Conservation (phyloP, 2,797 vertebrate species). For the Poecilia wingei region DNA sequence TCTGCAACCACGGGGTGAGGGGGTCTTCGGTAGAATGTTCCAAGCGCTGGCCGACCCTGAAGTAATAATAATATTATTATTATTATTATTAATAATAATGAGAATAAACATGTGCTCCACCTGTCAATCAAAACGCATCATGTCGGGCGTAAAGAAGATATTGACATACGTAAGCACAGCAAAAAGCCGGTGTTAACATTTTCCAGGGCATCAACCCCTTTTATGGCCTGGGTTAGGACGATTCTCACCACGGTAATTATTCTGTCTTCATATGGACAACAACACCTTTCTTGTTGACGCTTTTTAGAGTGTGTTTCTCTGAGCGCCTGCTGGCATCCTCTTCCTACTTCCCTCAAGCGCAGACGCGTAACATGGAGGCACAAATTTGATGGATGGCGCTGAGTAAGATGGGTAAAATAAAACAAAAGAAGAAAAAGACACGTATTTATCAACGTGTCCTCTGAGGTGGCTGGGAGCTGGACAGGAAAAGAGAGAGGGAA, state of each 20-base stretch:
- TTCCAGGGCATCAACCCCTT: slow-evolving; percentile 28
- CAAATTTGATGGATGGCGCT: slow-evolving; percentile 73
- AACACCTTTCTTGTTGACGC: slow-evolving; percentile 52
- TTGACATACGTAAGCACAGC: slow-evolving; percentile 46
- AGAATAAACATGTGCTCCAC: slow-evolving; percentile 34
- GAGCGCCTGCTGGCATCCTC: slow-evolving; percentile 39
- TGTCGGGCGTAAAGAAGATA: slow-evolving; percentile 57
- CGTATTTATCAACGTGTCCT: slow-evolving; percentile 72
- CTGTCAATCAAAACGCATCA: slow-evolving; percentile 59
- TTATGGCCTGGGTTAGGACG: slow-evolving; percentile 33
- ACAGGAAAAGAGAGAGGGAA: not conserved
- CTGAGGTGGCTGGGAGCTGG: slow-evolving; percentile 44
- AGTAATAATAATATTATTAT: not conserved
- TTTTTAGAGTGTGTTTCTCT: slow-evolving; percentile 41
- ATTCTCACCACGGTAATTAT: slow-evolving; percentile 46
- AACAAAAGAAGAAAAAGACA: slow-evolving; percentile 48
- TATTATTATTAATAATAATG: not conserved
- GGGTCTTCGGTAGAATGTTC: slow-evolving; percentile 67
- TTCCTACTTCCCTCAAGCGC: slow-evolving; percentile 33
- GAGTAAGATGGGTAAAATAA: slow-evolving; percentile 52
- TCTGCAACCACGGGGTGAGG: slow-evolving; percentile 66
- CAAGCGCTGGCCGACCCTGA: slow-evolving; percentile 58
- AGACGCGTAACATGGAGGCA: slow-evolving; percentile 55
- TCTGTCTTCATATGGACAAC: slow-evolving; percentile 40
- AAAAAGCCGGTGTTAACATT: slow-evolving; percentile 19